Evolutionary conservation across 1,140 invertebrate genomes (phyloP), one percentile per base, ranked within the genome.

Genomic region (Teleopsis dalmanni): DNA sequence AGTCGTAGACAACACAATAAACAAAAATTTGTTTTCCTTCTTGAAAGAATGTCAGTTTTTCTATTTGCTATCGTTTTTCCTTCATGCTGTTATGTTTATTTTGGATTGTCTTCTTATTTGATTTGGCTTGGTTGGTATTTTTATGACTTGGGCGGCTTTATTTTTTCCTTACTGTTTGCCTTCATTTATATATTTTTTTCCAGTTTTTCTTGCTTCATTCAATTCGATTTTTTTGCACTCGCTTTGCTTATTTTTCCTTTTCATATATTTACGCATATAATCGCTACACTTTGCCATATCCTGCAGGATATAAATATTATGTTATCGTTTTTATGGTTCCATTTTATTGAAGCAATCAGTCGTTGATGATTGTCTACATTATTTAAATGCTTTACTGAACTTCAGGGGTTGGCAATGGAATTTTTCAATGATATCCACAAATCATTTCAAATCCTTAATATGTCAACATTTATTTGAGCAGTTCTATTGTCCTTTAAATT

Each of bases 261-360:
- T 34, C 35, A 34, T 18, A 13, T 36, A 46, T 35, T 35, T 46
- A 46, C 43, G 43, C 43, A 46, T 35, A 46, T 46, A 46, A 46
- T 46, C 43, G 43, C 31, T 35, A 21, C 13, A 46, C 43, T 36
- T 46, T 23, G 33, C 29, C 29, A 22, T 21, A 14, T 46, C 31
- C 31, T 23, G 14, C 31, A 27, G 43, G 43, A 34, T 34, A 46
- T 46, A 46, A 46, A 46, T 46, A 46, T 46, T 46, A 46, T 46
- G 43, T 46, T 46, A 46, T 46, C 43, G 22, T 16, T 46, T 46
- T 46, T 46, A 46, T 46, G 43, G 43, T 35, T 16, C 31, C 22
- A n/a, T 36, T 46, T 46, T 46, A 46, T 46, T 46, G 33, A 22
- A 16, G 33, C 43, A 46, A 46, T 46, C 43, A 46, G 29, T 35